These are phyloP conservation scores for Dorcus parallelipipedus DNA, from an alignment of 2,888 invertebrate genomes.

Conservation along the genomic window DNA sequence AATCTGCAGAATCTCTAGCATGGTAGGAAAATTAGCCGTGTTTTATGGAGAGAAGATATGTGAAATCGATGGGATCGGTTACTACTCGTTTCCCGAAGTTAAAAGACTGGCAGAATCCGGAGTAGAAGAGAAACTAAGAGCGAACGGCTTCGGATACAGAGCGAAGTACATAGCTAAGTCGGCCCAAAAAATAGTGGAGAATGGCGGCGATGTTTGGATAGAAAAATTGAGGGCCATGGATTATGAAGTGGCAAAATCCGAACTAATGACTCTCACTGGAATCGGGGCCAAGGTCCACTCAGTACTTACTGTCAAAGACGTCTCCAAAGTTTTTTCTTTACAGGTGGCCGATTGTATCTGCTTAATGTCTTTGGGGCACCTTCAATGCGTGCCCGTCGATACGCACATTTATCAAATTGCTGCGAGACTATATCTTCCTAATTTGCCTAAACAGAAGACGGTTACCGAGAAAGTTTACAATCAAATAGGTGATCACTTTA, in stretches of 20 bases:
- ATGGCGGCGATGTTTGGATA: conserved; percentile 75
- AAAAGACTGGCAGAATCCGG: conserved; percentile 56
- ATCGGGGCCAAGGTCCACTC: conserved; percentile 83
- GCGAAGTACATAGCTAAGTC: conserved; percentile 81
- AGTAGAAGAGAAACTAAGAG: conserved; percentile 70
- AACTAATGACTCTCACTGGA: conserved; percentile 77
- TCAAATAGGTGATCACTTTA: conserved; percentile 82
- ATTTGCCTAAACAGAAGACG: conserved; percentile 68
- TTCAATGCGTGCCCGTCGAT: conserved; percentile 89
- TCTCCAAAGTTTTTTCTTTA: conserved; percentile 16
- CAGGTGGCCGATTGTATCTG: conserved; percentile 97
- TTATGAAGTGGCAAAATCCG: conserved; percentile 69
- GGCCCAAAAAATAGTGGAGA: conserved; percentile 63
- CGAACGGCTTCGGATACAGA: conserved; percentile 82
- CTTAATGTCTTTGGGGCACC: conserved; percentile 89
- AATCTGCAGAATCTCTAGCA: conserved; percentile 70
- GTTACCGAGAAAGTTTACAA: conserved; percentile 79
- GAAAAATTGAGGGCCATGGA: conserved; percentile 60
- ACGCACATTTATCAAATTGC: conserved; percentile 95
- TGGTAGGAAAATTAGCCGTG: conserved; percentile 85
- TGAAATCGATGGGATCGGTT: conserved; percentile 59
- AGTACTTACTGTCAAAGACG: conserved; percentile 4
- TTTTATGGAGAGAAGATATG: conserved; percentile 78
- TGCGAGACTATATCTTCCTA: conserved; percentile 73
- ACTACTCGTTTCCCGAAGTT: conserved; percentile 80